Evolutionary conservation across 2,888 invertebrate genomes (phyloP).

Genomic region (Dilophus febrilis): DNA sequence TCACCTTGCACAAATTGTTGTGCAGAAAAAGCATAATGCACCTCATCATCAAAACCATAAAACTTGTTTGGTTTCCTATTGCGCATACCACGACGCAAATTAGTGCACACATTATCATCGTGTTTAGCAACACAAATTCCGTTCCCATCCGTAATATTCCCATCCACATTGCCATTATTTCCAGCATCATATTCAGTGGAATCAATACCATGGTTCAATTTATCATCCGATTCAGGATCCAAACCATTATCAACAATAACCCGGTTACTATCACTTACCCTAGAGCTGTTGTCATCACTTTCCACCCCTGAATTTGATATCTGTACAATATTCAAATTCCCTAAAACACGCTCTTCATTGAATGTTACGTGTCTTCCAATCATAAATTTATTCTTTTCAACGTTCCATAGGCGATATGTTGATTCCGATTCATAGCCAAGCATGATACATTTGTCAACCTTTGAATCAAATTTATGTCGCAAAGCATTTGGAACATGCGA

Average conservation of each 20-base stretch:
- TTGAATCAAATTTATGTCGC: neutral
- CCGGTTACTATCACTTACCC: neutral
- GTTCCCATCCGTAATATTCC: neutral
- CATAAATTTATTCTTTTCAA: neutral
- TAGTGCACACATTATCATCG: neutral
- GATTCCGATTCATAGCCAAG: constrained; percentile 1
- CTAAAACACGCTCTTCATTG: neutral
- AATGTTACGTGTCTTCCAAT: constrained; percentile 3
- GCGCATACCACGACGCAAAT: neutral
- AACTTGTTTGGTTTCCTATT: neutral
- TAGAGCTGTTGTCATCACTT: neutral
- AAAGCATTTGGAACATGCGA: neutral
- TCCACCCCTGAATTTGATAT: neutral
- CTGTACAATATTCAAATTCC: neutral
- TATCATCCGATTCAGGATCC: neutral
- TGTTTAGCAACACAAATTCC: neutral
- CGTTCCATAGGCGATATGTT: constrained; percentile 2
- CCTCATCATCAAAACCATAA: neutral
- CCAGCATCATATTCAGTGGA: neutral
- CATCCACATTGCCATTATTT: neutral
- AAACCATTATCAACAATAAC: neutral
- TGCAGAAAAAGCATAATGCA: constrained; percentile 5
- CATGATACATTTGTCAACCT: neutral
- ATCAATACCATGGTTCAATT: neutral
- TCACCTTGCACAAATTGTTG: constrained; percentile 4